Percentiles rank a stretch among this genome's conserved stretches.
Evolutionary conservation across 2,888 invertebrate species (phyloP).

Genomic region (Therioaphis trifolii): DNA sequence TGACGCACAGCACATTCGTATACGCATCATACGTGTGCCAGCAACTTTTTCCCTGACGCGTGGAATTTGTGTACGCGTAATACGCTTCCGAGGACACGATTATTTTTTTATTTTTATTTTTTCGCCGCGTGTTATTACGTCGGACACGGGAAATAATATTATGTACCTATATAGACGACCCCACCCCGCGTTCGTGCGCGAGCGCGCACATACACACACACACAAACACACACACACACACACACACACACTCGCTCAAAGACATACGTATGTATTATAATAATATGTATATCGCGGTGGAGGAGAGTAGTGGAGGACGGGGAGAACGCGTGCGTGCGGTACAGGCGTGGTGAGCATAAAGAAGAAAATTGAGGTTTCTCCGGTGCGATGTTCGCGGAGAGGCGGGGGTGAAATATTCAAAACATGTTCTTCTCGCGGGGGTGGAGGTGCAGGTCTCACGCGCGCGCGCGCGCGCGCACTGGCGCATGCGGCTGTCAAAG

Average conservation of each 20-base stretch:
- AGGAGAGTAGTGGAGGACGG: neutral
- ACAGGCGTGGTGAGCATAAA: neutral
- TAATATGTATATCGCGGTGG: constrained; percentile 12
- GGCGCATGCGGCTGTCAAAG: constrained; percentile 60
- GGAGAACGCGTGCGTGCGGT: neutral
- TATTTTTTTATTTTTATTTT: neutral
- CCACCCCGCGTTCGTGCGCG: too few relatives aligned
- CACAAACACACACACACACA: too few relatives aligned
- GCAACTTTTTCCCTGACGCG: constrained; percentile 12
- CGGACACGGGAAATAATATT: constrained; percentile 57
- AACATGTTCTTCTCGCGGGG: constrained; percentile 45
- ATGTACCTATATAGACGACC: too few relatives aligned
- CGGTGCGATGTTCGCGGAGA: constrained; percentile 20
- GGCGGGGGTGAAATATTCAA: constrained; percentile 61
- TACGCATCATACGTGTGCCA: neutral
- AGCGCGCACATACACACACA: too few relatives aligned
- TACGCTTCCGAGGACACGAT: constrained; percentile 32
- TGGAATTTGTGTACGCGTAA: constrained; percentile 24
- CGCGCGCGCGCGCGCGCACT: too few relatives aligned
- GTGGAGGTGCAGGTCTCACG: neutral
- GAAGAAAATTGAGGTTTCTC: constrained; percentile 60
- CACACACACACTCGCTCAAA: too few relatives aligned
- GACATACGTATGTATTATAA: neutral
- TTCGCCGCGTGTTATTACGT: constrained; percentile 20
- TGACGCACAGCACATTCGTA: too few relatives aligned